Evolutionary conservation across 1,140 invertebrate genomes (phyloP).

Genomic region (Mamestra configurata): DNA sequence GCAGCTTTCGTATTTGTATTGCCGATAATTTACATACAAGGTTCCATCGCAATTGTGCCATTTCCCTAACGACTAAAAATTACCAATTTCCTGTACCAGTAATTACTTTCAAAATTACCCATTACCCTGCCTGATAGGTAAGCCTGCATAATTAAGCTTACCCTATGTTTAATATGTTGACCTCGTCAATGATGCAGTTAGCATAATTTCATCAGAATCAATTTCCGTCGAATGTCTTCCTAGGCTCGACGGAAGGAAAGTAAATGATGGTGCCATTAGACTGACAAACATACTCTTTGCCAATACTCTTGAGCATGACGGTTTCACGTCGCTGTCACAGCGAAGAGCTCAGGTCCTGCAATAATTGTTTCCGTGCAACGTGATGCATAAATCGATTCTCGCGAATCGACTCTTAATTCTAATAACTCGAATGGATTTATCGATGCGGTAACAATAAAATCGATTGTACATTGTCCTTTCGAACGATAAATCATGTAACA

Average conservation of each 20-base stretch:
- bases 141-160: constrained; percentile 17
- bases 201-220: constrained; percentile 40
- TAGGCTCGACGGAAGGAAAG: constrained; percentile 64
- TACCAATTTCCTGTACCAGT: constrained; percentile 27
- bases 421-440: constrained; percentile 61
- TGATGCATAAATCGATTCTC: constrained; percentile 68
- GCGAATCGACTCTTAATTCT: constrained; percentile 40
- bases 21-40: background rate
- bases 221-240: constrained; percentile 56
- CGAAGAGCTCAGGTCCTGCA: constrained; percentile 53
- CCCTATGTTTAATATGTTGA: constrained; percentile 25
- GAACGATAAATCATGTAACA: constrained; percentile 59
- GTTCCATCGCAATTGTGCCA: background rate
- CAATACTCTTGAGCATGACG: constrained; percentile 56
- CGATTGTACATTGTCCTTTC: constrained; percentile 65
- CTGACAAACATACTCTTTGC: constrained; percentile 59
- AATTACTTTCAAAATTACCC: constrained; percentile 25
- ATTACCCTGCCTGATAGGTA: constrained; percentile 12
- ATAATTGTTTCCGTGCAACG: constrained; percentile 70
- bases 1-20: background rate
- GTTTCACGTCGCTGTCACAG: constrained; percentile 58
- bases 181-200: constrained; percentile 37
- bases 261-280: constrained; percentile 59
- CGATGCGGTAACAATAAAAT: constrained; percentile 62
- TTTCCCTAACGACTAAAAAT: constrained; percentile 19